Conservation (phyloP, 2,797 vertebrate species). For the Sebastes diploproa region DNA sequence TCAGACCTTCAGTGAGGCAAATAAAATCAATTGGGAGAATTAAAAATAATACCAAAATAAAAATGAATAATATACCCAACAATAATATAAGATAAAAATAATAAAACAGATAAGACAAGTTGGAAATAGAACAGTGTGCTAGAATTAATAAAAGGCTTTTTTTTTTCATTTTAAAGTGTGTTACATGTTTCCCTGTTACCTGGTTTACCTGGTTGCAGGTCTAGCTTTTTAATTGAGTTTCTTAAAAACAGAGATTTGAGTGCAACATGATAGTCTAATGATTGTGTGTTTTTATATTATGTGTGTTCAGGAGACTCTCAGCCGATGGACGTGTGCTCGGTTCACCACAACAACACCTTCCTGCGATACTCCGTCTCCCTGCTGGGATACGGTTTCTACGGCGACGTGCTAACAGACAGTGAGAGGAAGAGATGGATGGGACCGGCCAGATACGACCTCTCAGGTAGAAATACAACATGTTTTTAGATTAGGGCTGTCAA, state of each 20-base stretch:
- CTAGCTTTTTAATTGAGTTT: neutral
- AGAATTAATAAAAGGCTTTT: too few relatives aligned
- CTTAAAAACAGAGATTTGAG: neutral
- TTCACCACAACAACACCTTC: constrained; percentile 87
- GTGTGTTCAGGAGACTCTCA: constrained; percentile 89
- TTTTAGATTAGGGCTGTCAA: too few relatives aligned
- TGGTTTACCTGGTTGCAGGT: neutral
- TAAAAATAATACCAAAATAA: neutral
- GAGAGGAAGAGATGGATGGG: constrained; percentile 97
- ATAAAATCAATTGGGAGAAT: neutral
- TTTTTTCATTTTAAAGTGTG: too few relatives aligned
- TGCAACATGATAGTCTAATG: neutral
- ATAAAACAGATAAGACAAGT: too few relatives aligned
- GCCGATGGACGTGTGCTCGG: constrained; percentile 90
- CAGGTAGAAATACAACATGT: constrained; percentile 78
- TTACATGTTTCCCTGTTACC: too few relatives aligned
- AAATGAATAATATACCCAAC: too few relatives aligned
- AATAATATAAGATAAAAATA: too few relatives aligned
- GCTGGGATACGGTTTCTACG: constrained; percentile 96
- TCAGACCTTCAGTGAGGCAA: neutral
- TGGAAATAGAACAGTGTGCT: too few relatives aligned
- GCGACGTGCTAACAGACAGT: constrained; percentile 92
- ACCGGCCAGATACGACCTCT: constrained; percentile 90
- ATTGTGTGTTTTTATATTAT: neutral
- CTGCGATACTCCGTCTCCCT: constrained; percentile 91